Evolutionary conservation across 2,888 invertebrate species (phyloP), one percentile per base, ranked within the genome.

Genomic region (Acrocyrtus sp.): DNA sequence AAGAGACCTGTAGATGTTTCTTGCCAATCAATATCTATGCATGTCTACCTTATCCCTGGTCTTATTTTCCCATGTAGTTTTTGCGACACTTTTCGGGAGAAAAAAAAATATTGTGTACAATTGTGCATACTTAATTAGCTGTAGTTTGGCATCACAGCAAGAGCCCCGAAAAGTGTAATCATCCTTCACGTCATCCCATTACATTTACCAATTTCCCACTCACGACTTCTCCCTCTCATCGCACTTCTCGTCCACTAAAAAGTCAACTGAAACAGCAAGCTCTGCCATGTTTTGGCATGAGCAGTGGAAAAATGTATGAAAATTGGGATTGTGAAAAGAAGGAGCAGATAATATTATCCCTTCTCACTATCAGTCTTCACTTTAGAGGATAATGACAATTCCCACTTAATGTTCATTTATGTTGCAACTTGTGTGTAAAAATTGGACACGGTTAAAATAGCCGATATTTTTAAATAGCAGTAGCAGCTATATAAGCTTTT

Each of bases 401-500:
- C 8, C n/a, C 21, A 48, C 3, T 19, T 48, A 51, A 12, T n/a
- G 21, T 24, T 21, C 12, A 24, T 24, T 51, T 5, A 54, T 54
- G 54, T n/a, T 34, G 34, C 34, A 34, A 34, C 34, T 34, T 12
- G 5, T 34, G 6, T 8, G 34, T 34, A 34, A n/a, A n/a, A 47
- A n/a, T 26, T 58, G 53, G 72, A 66, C 66, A 67, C 67, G 72
- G 66, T 60, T 73, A 56, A 73, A n/a, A 62, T 61, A 73, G 72
- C 56, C 61, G 72, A 73, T 34, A 34, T 5, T 34, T 34, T 5
- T 34, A 73, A 73, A 54, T 54, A 51, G 65, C 58, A 53, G 50
- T 43, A 26, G 54, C 15, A 54, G 15, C 24, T 45, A 12, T 34
- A 5, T 34, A 34, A 34, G 34, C 5, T 34, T 34, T 8, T 34